Evolutionary conservation across 1,140 invertebrate genomes (phyloP).

Genomic region (Apis mellifera): DNA sequence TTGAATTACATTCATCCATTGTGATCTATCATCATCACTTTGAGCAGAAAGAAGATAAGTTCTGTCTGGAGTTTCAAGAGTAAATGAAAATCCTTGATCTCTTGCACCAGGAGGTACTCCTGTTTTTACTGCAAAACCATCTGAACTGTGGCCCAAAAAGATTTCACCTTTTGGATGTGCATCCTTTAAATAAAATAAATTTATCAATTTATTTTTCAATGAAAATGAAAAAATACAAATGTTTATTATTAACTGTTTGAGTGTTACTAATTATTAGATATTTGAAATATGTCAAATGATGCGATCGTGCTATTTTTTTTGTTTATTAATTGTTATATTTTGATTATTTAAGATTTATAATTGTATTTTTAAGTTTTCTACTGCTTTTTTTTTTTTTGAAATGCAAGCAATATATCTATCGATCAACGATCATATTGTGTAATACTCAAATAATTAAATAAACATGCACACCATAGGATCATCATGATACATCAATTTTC

Average conservation of each 20-base stretch:
- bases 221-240: background rate
- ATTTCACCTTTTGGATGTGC: slow-evolving; percentile 95
- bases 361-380: too few relatives aligned
- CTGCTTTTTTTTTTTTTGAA: too few relatives aligned
- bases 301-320: too few relatives aligned
- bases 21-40: slow-evolving; percentile 88
- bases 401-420: too few relatives aligned
- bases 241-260: background rate
- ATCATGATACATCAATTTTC: slow-evolving; percentile 95
- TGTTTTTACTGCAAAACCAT: slow-evolving; percentile 87
- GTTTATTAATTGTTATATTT: too few relatives aligned
- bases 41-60: slow-evolving; percentile 92
- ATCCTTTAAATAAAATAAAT: slow-evolving; percentile 80
- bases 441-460: background rate
- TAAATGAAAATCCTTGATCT: slow-evolving; percentile 91
- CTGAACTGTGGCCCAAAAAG: slow-evolving; percentile 89
- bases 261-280: too few relatives aligned
- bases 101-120: slow-evolving; percentile 86
- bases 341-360: too few relatives aligned
- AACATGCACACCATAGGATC: slow-evolving; percentile 85
- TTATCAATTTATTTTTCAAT: slow-evolving; percentile 1
- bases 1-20: slow-evolving; percentile 91
- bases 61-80: slow-evolving; percentile 91
- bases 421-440: too few relatives aligned
- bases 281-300: too few relatives aligned